A percentile compares a stretch with the other conserved stretches of the same genome.
phyloP scores from a whole-genome alignment of 2,113 vertebrate genomes.

The Malurus cyaneus region DNA sequence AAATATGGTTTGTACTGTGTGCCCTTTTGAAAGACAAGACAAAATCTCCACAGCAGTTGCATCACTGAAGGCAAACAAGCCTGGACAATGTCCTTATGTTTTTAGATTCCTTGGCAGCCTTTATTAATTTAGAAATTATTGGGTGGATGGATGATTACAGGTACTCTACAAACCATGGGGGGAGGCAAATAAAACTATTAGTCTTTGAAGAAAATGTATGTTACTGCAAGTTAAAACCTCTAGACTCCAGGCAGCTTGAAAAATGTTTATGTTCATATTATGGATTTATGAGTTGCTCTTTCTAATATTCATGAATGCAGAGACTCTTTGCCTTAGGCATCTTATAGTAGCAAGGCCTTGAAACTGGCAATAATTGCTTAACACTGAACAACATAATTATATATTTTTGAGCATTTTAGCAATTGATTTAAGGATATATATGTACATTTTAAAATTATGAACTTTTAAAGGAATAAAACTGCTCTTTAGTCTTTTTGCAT shows the following conservation, averaged over 20 bases:
- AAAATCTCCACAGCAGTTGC: background rate
- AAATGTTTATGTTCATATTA: constrained; percentile 61
- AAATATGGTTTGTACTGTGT: background rate
- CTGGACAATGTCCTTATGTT: background rate
- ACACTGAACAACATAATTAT: constrained; percentile 49
- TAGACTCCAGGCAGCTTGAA: constrained; percentile 42
- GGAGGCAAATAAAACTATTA: constrained; percentile 34
- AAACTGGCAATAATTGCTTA: constrained; percentile 65
- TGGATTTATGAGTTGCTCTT: constrained; percentile 62
- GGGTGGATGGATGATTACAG: background rate
- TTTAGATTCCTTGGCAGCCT: background rate
- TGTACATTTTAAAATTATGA: background rate
- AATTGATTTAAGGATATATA: constrained; percentile 24
- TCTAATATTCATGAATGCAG: constrained; percentile 66
- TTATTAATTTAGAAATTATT: constrained; percentile 47
- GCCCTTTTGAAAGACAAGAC: background rate
- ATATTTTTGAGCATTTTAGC: constrained; percentile 40
- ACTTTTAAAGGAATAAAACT: constrained; percentile 4
- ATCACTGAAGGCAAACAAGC: background rate
- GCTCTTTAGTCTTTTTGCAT: background rate
- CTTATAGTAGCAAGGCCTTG: constrained; percentile 28
- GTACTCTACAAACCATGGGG: background rate
- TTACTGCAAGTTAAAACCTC: constrained; percentile 23
- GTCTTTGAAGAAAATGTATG: constrained; percentile 29
- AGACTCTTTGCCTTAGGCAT: constrained; percentile 63